A percentile compares a stretch with the other conserved stretches of the same genome.
Evolutionary conservation across 2,113 vertebrate genomes (phyloP).

Genomic region (Stigmatopora argus): DNA sequence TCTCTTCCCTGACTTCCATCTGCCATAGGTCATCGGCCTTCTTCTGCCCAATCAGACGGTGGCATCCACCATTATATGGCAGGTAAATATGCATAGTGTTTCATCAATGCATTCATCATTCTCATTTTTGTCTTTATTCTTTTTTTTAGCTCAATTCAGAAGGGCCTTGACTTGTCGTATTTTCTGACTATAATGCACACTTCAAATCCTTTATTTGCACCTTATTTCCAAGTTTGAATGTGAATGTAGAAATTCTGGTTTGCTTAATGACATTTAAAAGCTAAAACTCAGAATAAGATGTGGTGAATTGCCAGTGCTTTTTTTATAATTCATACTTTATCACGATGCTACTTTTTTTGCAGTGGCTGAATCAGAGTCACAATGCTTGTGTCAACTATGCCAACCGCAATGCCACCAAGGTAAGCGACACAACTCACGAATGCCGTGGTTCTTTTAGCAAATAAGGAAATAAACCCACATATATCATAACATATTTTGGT

Average conservation of each 20-base stretch:
- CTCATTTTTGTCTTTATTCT: not conserved
- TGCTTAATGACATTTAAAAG: too few relatives aligned
- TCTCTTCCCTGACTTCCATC: conserved; percentile 54
- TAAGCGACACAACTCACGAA: conserved; percentile 36
- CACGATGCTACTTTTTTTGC: conserved; percentile 26
- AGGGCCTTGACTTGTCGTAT: too few relatives aligned
- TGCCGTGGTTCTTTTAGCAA: not conserved
- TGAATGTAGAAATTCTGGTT: too few relatives aligned
- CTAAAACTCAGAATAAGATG: too few relatives aligned
- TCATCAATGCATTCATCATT: not conserved
- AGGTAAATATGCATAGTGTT: conserved; percentile 71
- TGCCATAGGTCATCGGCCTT: conserved; percentile 87
- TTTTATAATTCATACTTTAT: not conserved
- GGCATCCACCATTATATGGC: conserved; percentile 95
- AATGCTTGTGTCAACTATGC: conserved; percentile 97
- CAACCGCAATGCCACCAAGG: conserved; percentile 97
- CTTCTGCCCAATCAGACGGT: conserved; percentile 96
- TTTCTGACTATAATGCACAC: too few relatives aligned
- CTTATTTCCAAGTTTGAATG: too few relatives aligned
- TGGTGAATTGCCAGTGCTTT: too few relatives aligned
- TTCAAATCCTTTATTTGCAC: too few relatives aligned
- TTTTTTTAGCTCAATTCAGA: too few relatives aligned
- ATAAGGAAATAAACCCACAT: not conserved
- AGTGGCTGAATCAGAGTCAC: conserved; percentile 99
- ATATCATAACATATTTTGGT: too few relatives aligned